These are phyloP conservation scores for Luscinia luscinia DNA, from an alignment of 2,797 vertebrate genomes.

Conservation along the genomic window DNA sequence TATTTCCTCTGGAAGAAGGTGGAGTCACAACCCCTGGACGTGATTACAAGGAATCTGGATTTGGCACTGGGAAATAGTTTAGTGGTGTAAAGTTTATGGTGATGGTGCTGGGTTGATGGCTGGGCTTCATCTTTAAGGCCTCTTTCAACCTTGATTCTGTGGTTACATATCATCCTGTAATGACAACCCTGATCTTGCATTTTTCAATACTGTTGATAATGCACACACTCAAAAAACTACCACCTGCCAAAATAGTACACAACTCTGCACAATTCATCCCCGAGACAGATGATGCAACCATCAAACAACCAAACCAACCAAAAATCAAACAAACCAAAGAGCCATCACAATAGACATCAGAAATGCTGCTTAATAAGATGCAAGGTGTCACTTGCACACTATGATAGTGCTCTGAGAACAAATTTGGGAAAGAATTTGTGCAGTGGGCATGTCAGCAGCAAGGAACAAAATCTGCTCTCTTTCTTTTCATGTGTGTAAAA, in stretches of 20 bases:
- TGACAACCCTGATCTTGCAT: not conserved
- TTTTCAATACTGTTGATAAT: not conserved
- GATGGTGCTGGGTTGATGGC: not conserved
- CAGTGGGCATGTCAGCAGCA: not conserved
- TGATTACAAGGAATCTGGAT: not conserved
- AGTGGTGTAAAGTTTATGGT: not conserved
- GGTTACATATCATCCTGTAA: not conserved
- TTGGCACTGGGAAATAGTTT: not conserved
- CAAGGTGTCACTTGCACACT: not conserved
- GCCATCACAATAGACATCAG: not conserved
- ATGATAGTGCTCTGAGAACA: not conserved
- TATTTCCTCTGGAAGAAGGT: not conserved
- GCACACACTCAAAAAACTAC: not conserved
- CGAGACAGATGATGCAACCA: not conserved
- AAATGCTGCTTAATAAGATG: not conserved
- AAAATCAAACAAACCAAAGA: not conserved
- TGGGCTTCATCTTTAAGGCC: not conserved
- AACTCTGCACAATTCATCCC: not conserved
- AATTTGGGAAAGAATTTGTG: not conserved
- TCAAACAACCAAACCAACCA: not conserved
- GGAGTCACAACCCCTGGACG: not conserved
- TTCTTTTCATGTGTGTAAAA: not conserved
- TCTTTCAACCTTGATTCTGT: not conserved
- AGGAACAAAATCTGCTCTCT: not conserved
- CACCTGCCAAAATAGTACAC: not conserved